These are phyloP conservation scores for Drosophila paulistorum DNA, from an alignment of 1,140 invertebrate genomes.

Conservation along the genomic window DNA sequence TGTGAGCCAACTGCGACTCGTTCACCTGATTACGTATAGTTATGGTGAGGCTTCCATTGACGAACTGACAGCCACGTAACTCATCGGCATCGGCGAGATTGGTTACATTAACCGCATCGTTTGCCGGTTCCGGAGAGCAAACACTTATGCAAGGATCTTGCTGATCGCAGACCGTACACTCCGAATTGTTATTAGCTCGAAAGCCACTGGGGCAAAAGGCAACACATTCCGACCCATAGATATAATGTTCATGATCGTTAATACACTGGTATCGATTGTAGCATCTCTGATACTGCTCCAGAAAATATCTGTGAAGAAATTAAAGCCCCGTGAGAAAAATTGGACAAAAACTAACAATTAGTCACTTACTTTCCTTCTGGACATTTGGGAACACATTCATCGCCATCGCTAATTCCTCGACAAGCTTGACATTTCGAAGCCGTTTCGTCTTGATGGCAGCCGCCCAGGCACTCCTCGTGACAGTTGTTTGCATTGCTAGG, in stretches of 20 bases:
- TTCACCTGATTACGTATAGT: slow-evolving; percentile 57
- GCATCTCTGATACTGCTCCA: slow-evolving; percentile 64
- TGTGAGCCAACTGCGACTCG: slow-evolving; percentile 51
- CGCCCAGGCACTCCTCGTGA: slow-evolving; percentile 70
- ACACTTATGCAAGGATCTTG: slow-evolving; percentile 57
- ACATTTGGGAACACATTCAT: slow-evolving; percentile 62
- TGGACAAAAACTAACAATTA: background rate
- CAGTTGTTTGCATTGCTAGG: slow-evolving; percentile 43
- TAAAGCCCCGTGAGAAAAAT: slow-evolving; percentile 9
- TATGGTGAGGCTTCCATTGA: slow-evolving; percentile 65
- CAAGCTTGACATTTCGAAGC: slow-evolving; percentile 59
- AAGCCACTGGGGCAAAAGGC: slow-evolving; percentile 66
- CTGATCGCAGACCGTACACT: slow-evolving; percentile 46
- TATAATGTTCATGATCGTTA: slow-evolving; percentile 24
- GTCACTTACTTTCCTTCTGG: slow-evolving; percentile 60
- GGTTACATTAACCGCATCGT: slow-evolving; percentile 40
- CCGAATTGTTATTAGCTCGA: slow-evolving; percentile 32
- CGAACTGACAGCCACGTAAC: slow-evolving; percentile 66
- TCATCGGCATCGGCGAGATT: slow-evolving; percentile 64
- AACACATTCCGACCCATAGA: slow-evolving; percentile 50
- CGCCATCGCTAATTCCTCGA: slow-evolving; percentile 57
- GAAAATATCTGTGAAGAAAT: slow-evolving; percentile 47
- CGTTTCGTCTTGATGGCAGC: slow-evolving; percentile 52
- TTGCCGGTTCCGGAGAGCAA: slow-evolving; percentile 42
- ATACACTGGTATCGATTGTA: slow-evolving; percentile 57